Conservation (phyloP, 1,140 invertebrate genomes). For the Spodoptera litura region DNA sequence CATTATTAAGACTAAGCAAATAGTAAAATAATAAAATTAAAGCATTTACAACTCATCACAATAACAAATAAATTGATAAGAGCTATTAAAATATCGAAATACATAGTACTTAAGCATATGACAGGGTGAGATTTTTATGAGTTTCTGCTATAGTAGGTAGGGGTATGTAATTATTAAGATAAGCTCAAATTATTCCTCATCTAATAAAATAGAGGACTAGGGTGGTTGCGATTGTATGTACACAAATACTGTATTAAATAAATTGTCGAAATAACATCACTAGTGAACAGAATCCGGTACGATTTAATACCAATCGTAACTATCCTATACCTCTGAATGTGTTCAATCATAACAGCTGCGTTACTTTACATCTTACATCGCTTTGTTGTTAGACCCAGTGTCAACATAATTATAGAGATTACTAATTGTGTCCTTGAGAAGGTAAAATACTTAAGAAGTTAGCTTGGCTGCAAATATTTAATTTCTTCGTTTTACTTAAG, state of each 20-base stretch:
- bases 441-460: not conserved
- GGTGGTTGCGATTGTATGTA: not conserved
- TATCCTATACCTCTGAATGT: not conserved
- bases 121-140: constrained; percentile 48
- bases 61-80: constrained; percentile 35
- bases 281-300: too few relatives aligned
- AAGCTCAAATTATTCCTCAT: constrained; percentile 35
- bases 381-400: not conserved
- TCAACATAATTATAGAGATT: constrained; percentile 11
- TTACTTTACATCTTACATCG: not conserved
- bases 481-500: too few relatives aligned
- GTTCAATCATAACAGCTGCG: constrained; percentile 19
- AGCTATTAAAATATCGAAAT: constrained; percentile 32
- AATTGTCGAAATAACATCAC: too few relatives aligned
- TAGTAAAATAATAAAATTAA: constrained; percentile 27
- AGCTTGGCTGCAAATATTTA: not conserved
- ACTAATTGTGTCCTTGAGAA: not conserved
- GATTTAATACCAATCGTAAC: not conserved
- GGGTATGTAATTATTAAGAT: constrained; percentile 26
- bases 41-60: constrained; percentile 46
- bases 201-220: not conserved
- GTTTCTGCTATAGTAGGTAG: constrained; percentile 23
- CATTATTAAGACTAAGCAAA: constrained; percentile 4
- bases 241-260: too few relatives aligned
- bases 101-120: constrained; percentile 42